Evolutionary conservation across 2,113 vertebrate species (phyloP).

Genomic region (Nannobrachium achirus): DNA sequence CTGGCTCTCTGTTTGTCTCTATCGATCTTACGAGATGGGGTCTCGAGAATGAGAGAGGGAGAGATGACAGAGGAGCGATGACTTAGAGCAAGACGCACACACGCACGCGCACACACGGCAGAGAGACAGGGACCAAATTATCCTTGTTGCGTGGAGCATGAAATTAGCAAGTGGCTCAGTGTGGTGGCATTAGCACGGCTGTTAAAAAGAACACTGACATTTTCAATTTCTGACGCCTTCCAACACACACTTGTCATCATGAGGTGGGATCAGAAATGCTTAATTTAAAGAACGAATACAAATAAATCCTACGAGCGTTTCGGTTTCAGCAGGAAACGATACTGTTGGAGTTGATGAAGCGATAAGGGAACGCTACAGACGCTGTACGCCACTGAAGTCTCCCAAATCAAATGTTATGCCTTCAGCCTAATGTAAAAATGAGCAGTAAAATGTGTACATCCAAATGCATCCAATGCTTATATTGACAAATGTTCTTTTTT

Average conservation of each 20-base stretch:
- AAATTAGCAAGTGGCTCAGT: constrained; percentile 76
- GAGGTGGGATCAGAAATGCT: no score
- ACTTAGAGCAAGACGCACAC: constrained; percentile 28
- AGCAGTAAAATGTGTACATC: no score
- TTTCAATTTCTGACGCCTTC: constrained; percentile 35
- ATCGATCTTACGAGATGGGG: constrained; percentile 36
- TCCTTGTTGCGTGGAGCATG: constrained; percentile 73
- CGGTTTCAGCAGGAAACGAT: no score
- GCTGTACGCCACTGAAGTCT: no score
- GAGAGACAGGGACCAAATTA: constrained; percentile 67
- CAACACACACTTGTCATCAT: constrained; percentile 10
- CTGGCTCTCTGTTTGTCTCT: constrained; percentile 15
- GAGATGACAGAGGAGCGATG: constrained; percentile 11
- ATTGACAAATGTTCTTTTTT: no score
- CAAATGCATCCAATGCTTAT: no score
- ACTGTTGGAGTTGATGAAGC: no score
- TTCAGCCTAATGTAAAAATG: no score
- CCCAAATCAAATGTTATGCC: no score
- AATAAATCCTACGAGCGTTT: no score
- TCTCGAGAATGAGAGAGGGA: constrained; percentile 10
- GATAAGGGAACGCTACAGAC: no score
- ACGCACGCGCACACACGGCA: neutral
- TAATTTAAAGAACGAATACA: no score
- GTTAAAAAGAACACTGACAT: constrained; percentile 67
- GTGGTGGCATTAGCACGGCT: constrained; percentile 72